Evolutionary conservation across 35 echinoderm and acorn worm species (phyloP).

Genomic region (Heliocidaris erythrogramma): DNA sequence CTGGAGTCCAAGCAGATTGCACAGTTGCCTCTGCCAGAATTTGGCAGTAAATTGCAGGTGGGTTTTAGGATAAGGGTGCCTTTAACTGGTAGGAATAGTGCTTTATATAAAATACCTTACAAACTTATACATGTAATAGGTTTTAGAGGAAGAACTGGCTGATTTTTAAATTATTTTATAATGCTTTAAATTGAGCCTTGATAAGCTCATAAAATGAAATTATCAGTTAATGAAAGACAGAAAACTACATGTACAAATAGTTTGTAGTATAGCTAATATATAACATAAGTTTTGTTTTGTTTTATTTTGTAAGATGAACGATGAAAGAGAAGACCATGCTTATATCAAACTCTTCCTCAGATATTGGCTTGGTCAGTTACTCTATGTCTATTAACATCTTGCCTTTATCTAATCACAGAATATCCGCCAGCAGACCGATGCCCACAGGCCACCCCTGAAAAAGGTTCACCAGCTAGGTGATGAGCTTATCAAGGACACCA

Average conservation of each 20-base stretch:
- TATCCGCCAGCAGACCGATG: constrained; percentile 63
- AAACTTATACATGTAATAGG: too few relatives aligned
- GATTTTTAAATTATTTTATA: not conserved
- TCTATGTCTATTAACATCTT: not conserved
- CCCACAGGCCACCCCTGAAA: constrained; percentile 65
- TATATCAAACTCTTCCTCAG: not conserved
- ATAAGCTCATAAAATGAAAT: too few relatives aligned
- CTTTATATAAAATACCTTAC: not conserved
- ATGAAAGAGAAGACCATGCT: too few relatives aligned
- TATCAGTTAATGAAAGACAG: not conserved
- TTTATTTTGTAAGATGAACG: too few relatives aligned
- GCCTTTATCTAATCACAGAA: constrained; percentile 55
- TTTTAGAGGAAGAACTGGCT: not conserved
- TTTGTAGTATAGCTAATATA: too few relatives aligned
- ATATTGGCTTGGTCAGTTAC: not conserved
- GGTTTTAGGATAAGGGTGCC: not conserved
- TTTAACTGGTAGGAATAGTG: too few relatives aligned
- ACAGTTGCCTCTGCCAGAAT: constrained; percentile 71
- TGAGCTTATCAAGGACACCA: constrained; percentile 84
- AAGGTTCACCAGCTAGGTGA: constrained; percentile 85
- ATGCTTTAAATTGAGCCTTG: not conserved
- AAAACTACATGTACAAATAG: too few relatives aligned
- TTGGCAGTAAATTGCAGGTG: constrained; percentile 64
- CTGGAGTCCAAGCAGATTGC: constrained; percentile 82
- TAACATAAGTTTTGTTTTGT: too few relatives aligned